Conservation (phyloP, 37 sponge, comb jelly and placozoan genomes). For the Halisarca cf. caerulea region DNA sequence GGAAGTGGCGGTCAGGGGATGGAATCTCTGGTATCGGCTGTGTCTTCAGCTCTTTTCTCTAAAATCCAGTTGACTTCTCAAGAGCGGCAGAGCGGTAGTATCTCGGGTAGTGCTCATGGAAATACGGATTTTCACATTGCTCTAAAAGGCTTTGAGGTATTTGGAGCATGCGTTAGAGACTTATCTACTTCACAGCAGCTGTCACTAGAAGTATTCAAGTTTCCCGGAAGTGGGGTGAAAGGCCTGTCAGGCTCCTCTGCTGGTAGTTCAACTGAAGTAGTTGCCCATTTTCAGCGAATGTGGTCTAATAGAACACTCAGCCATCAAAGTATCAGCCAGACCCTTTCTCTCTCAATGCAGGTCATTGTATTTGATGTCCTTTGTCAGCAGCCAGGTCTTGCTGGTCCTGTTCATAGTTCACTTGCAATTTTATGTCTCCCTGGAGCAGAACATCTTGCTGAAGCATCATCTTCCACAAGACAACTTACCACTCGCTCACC, state of each 20-base stretch:
- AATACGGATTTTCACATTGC: not conserved
- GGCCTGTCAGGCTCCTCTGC: not conserved
- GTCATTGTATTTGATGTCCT: not conserved
- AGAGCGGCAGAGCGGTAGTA: not conserved
- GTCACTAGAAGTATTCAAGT: not conserved
- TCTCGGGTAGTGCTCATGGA: not conserved
- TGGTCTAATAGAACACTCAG: conserved; percentile 17
- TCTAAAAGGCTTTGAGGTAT: not conserved
- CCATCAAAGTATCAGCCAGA: not conserved
- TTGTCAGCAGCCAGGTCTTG: not conserved
- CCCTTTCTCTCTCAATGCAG: not conserved
- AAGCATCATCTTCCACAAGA: not conserved
- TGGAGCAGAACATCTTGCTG: conserved; percentile 17
- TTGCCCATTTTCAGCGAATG: not conserved
- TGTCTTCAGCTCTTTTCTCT: not conserved
- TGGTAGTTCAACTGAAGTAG: not conserved
- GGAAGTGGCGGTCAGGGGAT: not conserved
- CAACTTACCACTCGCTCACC: conserved; percentile 7
- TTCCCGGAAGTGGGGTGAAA: not conserved
- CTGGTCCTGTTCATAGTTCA: not conserved
- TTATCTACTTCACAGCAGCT: not conserved
- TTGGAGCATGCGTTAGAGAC: not conserved
- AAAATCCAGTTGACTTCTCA: not conserved
- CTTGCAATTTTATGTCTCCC: not conserved
- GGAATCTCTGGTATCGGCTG: not conserved